Evolutionary conservation across 64 coral and sea anemone species (phyloP).

Genomic region (Cladopsammia gracilis): DNA sequence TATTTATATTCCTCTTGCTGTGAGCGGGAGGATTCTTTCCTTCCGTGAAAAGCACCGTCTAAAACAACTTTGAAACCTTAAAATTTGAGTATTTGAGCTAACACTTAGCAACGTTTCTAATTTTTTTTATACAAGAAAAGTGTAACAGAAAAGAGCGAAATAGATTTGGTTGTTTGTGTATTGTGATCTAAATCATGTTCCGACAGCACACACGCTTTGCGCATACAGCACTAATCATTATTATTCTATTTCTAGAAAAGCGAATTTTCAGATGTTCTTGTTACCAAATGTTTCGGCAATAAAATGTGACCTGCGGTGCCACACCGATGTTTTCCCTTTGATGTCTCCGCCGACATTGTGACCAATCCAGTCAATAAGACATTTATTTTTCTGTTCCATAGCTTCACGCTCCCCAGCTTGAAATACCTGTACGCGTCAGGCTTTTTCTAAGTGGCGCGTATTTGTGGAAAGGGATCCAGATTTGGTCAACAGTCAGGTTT

Average conservation of each 20-base stretch:
- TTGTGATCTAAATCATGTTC: background rate
- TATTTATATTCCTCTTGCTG: too few species aligned
- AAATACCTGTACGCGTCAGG: background rate
- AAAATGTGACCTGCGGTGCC: conserved; percentile 28
- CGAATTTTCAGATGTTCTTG: conserved; percentile 53
- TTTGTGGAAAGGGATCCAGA: background rate
- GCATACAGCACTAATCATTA: background rate
- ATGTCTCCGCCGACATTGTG: conserved; percentile 40
- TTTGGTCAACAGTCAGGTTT: too few species aligned
- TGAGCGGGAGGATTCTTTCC: too few species aligned
- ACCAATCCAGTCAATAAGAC: conserved; percentile 35
- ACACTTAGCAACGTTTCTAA: too few species aligned
- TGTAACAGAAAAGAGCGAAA: background rate
- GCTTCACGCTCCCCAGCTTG: background rate
- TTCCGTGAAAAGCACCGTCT: too few species aligned
- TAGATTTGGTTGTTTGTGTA: background rate
- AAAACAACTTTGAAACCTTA: too few species aligned
- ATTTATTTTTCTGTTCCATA: conserved; percentile 6
- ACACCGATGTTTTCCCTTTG: conserved; percentile 7
- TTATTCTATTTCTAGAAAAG: conserved; percentile 48
- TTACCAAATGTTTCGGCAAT: conserved; percentile 20
- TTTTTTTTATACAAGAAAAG: background rate
- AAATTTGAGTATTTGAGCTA: too few species aligned
- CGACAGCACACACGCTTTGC: background rate
- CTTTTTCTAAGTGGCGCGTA: background rate